Conservation (phyloP, 2,113 vertebrate genomes). For the Lycaon pictus region DNA sequence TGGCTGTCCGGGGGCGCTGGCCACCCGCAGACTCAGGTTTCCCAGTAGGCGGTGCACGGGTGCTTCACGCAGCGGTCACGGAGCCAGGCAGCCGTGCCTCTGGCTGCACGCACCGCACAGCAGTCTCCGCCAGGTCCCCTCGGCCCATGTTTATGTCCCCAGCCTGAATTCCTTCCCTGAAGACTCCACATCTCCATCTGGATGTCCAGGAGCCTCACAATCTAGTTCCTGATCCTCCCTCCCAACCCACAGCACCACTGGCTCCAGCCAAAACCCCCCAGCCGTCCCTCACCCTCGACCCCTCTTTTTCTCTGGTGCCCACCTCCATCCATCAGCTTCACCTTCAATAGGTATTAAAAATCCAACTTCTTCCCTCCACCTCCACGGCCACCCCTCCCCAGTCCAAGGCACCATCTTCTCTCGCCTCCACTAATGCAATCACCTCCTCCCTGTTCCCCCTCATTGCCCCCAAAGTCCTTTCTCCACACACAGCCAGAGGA, state of each 20-base stretch:
- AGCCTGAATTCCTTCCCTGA: neutral
- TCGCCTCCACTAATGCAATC: neutral
- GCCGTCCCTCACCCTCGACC: rapidly evolving
- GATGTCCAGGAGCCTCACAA: neutral
- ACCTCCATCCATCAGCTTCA: neutral
- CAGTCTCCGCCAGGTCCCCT: rapidly evolving
- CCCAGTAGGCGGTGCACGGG: rapidly evolving
- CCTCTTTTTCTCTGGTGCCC: neutral
- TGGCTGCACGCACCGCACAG: neutral
- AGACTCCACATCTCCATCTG: neutral
- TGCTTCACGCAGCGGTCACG: rapidly evolving
- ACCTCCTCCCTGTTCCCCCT: neutral
- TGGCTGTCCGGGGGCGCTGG: rapidly evolving
- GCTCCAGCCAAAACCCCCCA: neutral
- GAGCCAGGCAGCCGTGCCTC: neutral
- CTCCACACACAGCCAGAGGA: neutral
- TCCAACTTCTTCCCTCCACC: too few species aligned
- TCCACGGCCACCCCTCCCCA: neutral
- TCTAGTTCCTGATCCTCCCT: neutral
- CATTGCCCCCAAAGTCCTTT: neutral
- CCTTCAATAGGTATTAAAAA: neutral
- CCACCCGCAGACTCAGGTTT: neutral
- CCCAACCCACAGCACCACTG: neutral
- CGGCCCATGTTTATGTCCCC: rapidly evolving
- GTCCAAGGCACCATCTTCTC: neutral